phyloP scores from a whole-genome alignment of 2,113 vertebrate genomes.

The Lethenteron reissneri region DNA sequence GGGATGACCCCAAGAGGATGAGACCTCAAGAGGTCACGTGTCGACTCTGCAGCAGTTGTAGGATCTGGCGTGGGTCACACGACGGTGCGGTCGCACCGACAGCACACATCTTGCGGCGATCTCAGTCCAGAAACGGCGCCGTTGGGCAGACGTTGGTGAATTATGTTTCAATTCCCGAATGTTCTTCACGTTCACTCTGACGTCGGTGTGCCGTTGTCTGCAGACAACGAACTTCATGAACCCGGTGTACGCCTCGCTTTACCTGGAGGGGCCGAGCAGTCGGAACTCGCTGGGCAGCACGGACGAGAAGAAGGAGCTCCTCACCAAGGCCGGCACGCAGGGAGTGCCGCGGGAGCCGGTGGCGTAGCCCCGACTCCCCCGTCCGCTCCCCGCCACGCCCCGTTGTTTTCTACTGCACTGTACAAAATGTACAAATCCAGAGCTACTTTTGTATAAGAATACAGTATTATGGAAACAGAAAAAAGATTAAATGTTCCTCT shows the following conservation, averaged over 20 bases:
- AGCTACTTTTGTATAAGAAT: slow-evolving; percentile 92
- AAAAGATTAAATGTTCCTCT: too few relatives aligned
- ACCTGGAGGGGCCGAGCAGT: slow-evolving; percentile 87
- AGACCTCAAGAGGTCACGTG: too few relatives aligned
- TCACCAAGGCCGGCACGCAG: slow-evolving; percentile 48
- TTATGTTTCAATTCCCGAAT: too few relatives aligned
- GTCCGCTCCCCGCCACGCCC: too few relatives aligned
- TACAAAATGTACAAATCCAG: slow-evolving; percentile 97
- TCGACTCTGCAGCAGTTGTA: too few relatives aligned
- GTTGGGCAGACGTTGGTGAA: too few relatives aligned
- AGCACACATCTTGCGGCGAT: too few relatives aligned
- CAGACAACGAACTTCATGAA: slow-evolving; percentile 97
- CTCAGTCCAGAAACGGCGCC: too few relatives aligned
- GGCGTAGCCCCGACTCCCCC: slow-evolving; percentile 27
- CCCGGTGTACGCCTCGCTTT: slow-evolving; percentile 78
- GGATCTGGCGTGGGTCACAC: too few relatives aligned
- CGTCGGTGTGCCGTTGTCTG: neutral
- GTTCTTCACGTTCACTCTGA: too few relatives aligned
- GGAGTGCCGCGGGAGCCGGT: slow-evolving; percentile 56
- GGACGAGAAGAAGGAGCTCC: slow-evolving; percentile 80
- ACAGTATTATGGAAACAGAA: slow-evolving; percentile 50
- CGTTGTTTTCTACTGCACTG: slow-evolving; percentile 26
- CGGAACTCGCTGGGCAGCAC: slow-evolving; percentile 85
- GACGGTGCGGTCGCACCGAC: too few relatives aligned
- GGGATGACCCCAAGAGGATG: too few relatives aligned